phyloP scores from a whole-genome alignment of 2,113 vertebrate species.

The Aix galericulata region DNA sequence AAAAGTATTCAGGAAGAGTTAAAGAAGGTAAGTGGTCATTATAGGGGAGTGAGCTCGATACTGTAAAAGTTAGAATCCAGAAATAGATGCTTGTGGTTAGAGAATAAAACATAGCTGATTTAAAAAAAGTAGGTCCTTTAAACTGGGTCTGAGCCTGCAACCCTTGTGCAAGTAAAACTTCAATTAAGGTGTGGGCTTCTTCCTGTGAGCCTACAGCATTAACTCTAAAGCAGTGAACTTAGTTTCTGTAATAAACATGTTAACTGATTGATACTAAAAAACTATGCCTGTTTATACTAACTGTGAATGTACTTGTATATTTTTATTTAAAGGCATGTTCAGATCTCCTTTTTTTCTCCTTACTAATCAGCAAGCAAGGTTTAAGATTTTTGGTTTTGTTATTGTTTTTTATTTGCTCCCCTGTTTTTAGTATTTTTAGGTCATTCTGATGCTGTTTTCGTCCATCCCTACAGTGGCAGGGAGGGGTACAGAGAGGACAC shows the following conservation, averaged over 20 bases:
- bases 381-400: neutral
- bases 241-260: neutral
- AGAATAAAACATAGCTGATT: neutral
- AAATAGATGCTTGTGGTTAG: neutral
- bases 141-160: neutral
- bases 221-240: neutral
- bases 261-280: neutral
- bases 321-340: neutral
- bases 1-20: constrained; percentile 76
- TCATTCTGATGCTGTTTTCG: neutral
- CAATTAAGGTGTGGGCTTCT: neutral
- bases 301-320: accelerated
- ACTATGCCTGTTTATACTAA: neutral
- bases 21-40: constrained; percentile 73
- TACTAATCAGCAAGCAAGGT: neutral
- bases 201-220: neutral
- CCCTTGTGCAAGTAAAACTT: neutral
- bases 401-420: neutral
- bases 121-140: neutral
- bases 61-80: neutral
- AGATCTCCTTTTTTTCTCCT: neutral
- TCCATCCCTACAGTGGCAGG: no score
- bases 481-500: no score
- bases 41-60: neutral
- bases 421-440: neutral